Evolutionary conservation across 2,888 invertebrate genomes (phyloP).

Genomic region (Cataglyphis cursor): DNA sequence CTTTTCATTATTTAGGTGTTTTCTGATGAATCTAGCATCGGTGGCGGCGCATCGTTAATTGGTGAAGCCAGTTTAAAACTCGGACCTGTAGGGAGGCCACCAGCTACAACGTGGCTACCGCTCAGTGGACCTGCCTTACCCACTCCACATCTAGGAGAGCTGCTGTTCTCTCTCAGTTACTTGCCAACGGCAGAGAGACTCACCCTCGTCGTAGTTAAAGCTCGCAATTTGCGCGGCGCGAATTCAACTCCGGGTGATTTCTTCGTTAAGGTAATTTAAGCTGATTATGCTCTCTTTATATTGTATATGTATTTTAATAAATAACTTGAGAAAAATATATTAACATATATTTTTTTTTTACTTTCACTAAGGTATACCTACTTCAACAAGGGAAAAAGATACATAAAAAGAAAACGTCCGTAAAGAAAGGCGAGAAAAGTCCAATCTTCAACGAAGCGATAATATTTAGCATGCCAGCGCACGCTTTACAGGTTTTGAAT

Average conservation of each 20-base stretch:
- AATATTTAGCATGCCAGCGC: slow-evolving; percentile 93
- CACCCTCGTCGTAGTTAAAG: slow-evolving; percentile 93
- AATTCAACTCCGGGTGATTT: slow-evolving; percentile 89
- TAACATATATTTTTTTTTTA: background rate
- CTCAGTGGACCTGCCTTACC: slow-evolving; percentile 89
- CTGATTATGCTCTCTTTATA: background rate
- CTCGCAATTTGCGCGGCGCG: slow-evolving; percentile 90
- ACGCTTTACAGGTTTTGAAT: slow-evolving; percentile 89
- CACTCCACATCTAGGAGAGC: slow-evolving; percentile 90
- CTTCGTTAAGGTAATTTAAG: slow-evolving; percentile 90
- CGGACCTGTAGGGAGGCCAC: slow-evolving; percentile 87
- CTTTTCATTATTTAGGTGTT: slow-evolving; percentile 77
- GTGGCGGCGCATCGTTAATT: slow-evolving; percentile 79
- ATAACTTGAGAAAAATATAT: background rate
- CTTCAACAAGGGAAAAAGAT: slow-evolving; percentile 94
- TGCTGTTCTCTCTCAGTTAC: slow-evolving; percentile 94
- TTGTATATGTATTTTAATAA: background rate
- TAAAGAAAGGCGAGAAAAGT: slow-evolving; percentile 91
- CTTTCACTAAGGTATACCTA: slow-evolving; percentile 89
- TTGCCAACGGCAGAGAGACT: slow-evolving; percentile 94
- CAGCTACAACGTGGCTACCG: slow-evolving; percentile 93
- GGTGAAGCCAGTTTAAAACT: slow-evolving; percentile 83
- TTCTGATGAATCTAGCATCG: slow-evolving; percentile 78
- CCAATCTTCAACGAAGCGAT: slow-evolving; percentile 95
- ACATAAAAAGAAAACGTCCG: slow-evolving; percentile 93